Percentiles rank a stretch among this genome's conserved stretches.
phyloP scores from a whole-genome alignment of 1,140 invertebrate genomes.

The Ips typographus region DNA sequence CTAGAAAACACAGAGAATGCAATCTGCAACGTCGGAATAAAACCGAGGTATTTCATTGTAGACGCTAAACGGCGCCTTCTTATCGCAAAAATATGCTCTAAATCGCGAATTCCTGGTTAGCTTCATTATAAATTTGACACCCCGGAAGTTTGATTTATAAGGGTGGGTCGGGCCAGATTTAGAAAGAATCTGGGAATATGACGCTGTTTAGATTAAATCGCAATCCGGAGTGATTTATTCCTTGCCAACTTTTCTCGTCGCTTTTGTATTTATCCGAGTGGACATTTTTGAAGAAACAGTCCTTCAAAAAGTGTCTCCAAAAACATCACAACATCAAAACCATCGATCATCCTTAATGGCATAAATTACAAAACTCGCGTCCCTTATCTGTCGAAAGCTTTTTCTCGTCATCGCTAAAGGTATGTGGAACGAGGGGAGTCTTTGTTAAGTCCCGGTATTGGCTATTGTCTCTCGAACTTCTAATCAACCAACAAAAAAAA shows the following conservation, averaged over 20 bases:
- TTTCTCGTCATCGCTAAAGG: too few relatives aligned
- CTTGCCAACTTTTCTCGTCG: neutral
- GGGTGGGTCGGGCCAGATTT: neutral
- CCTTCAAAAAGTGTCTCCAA: too few relatives aligned
- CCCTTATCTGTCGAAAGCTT: neutral
- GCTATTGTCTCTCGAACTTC: neutral
- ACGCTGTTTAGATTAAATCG: conserved; percentile 1
- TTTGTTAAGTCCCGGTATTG: neutral
- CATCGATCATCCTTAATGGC: too few relatives aligned
- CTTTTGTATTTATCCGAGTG: too few relatives aligned
- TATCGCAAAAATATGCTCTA: conserved; percentile 24
- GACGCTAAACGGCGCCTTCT: conserved; percentile 21
- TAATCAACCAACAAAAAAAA: neutral
- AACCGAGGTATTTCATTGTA: conserved; percentile 14
- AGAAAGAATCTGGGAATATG: conserved; percentile 11
- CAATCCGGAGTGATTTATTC: neutral
- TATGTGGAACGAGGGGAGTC: too few relatives aligned
- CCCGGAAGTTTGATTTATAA: conserved; percentile 16
- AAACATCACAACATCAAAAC: too few relatives aligned
- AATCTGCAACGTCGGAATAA: conserved; percentile 4
- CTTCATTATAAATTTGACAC: conserved; percentile 25
- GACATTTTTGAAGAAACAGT: too few relatives aligned
- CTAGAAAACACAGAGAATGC: conserved; percentile 7
- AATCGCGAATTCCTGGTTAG: conserved; percentile 16
- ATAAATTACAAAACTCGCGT: neutral